Conservation (phyloP, 2,888 invertebrate species). For the Xestoiulus laeticollis region DNA sequence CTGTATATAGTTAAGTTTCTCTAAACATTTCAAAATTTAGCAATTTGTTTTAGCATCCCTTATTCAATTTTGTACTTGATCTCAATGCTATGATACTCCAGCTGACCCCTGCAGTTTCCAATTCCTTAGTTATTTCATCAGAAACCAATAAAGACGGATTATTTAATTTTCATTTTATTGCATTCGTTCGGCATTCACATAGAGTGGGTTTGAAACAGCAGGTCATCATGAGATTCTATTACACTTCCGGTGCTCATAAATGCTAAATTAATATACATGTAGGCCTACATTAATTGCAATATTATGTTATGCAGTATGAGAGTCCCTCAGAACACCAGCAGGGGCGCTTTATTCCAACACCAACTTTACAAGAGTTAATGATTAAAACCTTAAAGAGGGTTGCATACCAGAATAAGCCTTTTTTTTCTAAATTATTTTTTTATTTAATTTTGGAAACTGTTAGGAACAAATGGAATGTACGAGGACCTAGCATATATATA, state of each 20-base stretch:
- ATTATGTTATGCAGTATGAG: too few relatives aligned
- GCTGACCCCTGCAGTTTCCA: background rate
- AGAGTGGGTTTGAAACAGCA: background rate
- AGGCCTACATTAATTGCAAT: too few relatives aligned
- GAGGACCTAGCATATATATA: too few relatives aligned
- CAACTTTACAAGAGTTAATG: too few relatives aligned
- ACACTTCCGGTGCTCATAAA: background rate
- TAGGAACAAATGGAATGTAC: too few relatives aligned
- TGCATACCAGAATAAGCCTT: too few relatives aligned
- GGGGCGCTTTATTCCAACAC: too few relatives aligned
- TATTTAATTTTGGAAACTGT: too few relatives aligned
- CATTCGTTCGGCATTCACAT: background rate
- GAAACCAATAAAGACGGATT: background rate
- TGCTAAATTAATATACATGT: background rate
- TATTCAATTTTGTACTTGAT: background rate
- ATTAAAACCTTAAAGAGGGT: too few relatives aligned
- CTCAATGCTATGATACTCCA: background rate
- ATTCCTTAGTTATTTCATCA: background rate
- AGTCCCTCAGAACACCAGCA: too few relatives aligned
- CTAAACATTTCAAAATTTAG: background rate
- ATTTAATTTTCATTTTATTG: background rate
- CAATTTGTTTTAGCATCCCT: background rate
- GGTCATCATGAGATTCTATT: background rate
- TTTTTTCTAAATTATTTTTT: too few relatives aligned
- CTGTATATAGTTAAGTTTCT: too few relatives aligned